Base-by-base conservation (phyloP, 2,888 invertebrate species). In the Vesta saturnalis region DNA sequence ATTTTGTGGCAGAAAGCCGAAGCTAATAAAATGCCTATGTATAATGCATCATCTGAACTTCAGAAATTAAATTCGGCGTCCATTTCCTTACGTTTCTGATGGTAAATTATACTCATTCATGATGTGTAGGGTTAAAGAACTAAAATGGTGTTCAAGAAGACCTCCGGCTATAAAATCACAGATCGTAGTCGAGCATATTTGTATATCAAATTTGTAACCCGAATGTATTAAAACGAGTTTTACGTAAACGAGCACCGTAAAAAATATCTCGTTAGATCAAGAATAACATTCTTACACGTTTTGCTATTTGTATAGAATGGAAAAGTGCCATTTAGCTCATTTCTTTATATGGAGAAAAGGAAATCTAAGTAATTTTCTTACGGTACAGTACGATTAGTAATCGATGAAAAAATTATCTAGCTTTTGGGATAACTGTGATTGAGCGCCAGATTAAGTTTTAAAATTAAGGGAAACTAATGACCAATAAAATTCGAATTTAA, bases 1-100 rank as follows among this genome's bases (percentile, higher is more conserved):
- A 64, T 64, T 64, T 60, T 49, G 57, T 54, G 64, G 64, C 19
- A 59, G 16, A n/a, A 54, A 57, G 46, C 58, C 58, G 52, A 54
- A 59, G 58, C 64, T 64, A 57, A 63, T 63, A 63, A 23, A 63
- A 63, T 63, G 54, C 56, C 55, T 57, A 63, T 46, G 39, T 60
- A 60, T 46, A 30, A 60, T 60, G 21, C 60, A 49, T 47, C 46
- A 22, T 15, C 18, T 15, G 46, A 23, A 60, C 23, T 23, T 46
- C 47, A 60, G 23, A 60, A 47, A 60, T 60, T 60, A 60, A 60
- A 60, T 47, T 46, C 22, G 16, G 23, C 60, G 23, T 60, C 23
- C 49, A 47, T 60, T n/a, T 60, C 49, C 60, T 60, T 47, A 60
- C 60, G 60, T 60, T 60, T 22, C 43, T 14, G 49, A 14, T 60